phyloP scores from a whole-genome alignment of 1,140 invertebrate species.

The Trichonephila clavipes region DNA sequence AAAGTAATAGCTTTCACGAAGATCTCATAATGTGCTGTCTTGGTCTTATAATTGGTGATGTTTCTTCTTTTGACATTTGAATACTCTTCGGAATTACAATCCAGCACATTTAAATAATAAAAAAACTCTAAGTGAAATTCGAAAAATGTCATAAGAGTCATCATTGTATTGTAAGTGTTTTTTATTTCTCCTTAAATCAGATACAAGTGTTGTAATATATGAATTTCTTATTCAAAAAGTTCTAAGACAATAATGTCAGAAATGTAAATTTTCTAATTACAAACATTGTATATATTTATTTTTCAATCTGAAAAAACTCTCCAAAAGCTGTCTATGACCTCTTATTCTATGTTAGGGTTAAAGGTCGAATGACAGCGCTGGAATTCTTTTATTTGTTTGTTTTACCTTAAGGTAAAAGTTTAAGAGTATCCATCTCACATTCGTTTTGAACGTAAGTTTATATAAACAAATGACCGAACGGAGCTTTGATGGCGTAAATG shows the following conservation, averaged over 20 bases:
- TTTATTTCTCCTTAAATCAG: background rate
- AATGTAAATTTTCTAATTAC: constrained; percentile 23
- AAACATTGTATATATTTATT: background rate
- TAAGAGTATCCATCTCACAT: background rate
- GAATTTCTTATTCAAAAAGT: background rate
- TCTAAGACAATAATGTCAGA: background rate
- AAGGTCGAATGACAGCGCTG: background rate
- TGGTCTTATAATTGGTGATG: background rate
- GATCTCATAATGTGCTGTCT: background rate
- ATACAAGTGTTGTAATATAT: background rate
- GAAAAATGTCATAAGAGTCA: background rate
- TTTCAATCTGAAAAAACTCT: background rate
- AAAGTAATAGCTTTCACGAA: background rate
- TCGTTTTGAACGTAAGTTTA: background rate
- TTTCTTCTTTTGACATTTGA: background rate
- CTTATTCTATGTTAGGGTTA: background rate
- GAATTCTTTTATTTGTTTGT: background rate
- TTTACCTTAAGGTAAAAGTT: background rate
- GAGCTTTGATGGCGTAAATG: background rate
- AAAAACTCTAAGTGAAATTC: background rate
- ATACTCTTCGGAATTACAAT: background rate
- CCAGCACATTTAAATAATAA: background rate
- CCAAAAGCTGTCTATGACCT: background rate
- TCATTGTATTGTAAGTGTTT: background rate
- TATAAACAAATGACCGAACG: background rate